A percentile compares a stretch with the other conserved stretches of the same genome.
Evolutionary conservation across 1,140 invertebrate species (phyloP).

Genomic region (Nylanderia fulva): DNA sequence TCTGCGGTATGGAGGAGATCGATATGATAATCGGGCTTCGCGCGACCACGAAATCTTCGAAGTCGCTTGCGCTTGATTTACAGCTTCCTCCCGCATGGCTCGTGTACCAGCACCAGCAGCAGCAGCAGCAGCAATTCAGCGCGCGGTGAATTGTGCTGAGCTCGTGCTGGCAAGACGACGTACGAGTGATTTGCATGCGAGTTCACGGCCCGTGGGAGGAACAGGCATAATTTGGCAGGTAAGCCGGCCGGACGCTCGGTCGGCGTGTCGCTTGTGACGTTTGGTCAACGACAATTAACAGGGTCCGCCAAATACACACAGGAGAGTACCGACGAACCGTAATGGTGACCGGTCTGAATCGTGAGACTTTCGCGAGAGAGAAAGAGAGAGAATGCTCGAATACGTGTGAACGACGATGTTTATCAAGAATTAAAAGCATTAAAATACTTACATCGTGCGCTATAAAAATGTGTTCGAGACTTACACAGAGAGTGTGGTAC

Average conservation of each 20-base stretch:
- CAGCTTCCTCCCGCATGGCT: slow-evolving; percentile 64
- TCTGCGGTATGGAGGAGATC: neutral
- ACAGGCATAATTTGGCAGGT: slow-evolving; percentile 70
- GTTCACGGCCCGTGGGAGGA: slow-evolving; percentile 56
- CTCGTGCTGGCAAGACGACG: slow-evolving; percentile 75
- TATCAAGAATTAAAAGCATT: slow-evolving; percentile 1
- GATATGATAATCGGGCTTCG: slow-evolving; percentile 19
- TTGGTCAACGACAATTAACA: slow-evolving; percentile 72
- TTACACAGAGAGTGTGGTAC: too few species aligned
- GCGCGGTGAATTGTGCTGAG: slow-evolving; percentile 75
- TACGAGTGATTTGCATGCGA: slow-evolving; percentile 76
- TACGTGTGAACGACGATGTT: neutral
- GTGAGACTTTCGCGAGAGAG: neutral
- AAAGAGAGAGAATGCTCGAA: neutral
- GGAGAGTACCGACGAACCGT: neutral
- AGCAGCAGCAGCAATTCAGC: slow-evolving; percentile 45
- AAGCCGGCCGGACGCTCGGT: slow-evolving; percentile 59
- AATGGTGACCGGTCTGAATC: neutral
- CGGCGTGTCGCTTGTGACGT: slow-evolving; percentile 64
- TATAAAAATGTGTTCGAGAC: neutral
- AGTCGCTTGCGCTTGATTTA: slow-evolving; percentile 67
- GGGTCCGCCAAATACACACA: neutral
- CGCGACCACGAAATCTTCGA: slow-evolving; percentile 52
- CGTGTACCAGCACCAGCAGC: slow-evolving; percentile 43
- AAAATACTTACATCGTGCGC: too few species aligned